These are phyloP conservation scores for Diarsia brunnea DNA, from an alignment of 2,888 invertebrate genomes.

Conservation along the genomic window DNA sequence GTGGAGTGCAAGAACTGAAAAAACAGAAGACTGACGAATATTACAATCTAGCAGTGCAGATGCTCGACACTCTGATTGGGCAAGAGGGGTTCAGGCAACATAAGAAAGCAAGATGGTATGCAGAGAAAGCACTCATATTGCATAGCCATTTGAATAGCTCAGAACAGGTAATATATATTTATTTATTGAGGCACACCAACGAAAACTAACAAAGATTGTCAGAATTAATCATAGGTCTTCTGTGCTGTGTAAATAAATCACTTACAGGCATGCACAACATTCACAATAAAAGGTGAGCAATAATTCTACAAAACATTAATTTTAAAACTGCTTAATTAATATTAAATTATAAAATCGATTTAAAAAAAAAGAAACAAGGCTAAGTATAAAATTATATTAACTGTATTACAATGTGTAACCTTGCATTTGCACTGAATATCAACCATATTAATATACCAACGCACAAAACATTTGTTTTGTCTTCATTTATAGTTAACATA, in stretches of 20 bases:
- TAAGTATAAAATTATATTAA: no score
- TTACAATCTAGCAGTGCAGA: conserved; percentile 85
- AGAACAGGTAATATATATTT: conserved; percentile 79
- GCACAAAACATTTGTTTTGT: neutral
- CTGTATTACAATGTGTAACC: neutral
- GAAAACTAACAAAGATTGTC: no score
- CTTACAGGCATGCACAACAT: no score
- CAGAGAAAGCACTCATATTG: conserved; percentile 91
- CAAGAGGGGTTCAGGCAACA: conserved; percentile 87
- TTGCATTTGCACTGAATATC: no score
- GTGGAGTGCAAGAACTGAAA: conserved; percentile 83
- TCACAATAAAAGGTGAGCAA: no score
- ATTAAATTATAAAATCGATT: no score
- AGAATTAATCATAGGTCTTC: no score
- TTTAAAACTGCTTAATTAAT: no score
- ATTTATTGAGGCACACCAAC: no score
- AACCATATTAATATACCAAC: conserved; percentile 66
- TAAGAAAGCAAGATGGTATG: conserved; percentile 89
- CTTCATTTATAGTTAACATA: neutral
- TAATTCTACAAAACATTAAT: no score
- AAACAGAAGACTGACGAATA: conserved; percentile 69
- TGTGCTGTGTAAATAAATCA: no score
- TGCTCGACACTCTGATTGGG: conserved; percentile 87
- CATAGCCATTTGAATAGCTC: conserved; percentile 80
- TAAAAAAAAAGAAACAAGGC: no score